phyloP scores from a whole-genome alignment of 2,888 invertebrate genomes.

The Pachliopta kotzebuea region DNA sequence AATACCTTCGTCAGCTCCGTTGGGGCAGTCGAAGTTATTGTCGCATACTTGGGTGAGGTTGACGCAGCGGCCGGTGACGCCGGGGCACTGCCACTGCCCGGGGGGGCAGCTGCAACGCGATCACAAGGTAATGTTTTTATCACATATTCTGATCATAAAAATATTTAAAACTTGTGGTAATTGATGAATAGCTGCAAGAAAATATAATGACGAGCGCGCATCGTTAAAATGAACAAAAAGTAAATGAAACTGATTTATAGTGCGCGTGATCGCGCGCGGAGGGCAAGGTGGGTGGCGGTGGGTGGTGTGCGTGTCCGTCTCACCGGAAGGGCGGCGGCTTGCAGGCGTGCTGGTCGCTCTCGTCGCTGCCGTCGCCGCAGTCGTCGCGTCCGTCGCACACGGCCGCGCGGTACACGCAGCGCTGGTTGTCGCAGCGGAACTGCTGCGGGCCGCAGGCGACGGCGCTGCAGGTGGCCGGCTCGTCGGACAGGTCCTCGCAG shows the following conservation, averaged over 20 bases:
- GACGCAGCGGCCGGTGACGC: constrained; percentile 89
- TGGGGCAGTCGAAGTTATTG: constrained; percentile 93
- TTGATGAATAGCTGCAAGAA: too few species aligned
- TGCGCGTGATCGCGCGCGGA: neutral
- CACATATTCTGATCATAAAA: too few species aligned
- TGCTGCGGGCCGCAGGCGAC: constrained; percentile 88
- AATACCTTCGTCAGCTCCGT: constrained; percentile 94
- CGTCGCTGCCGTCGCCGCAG: constrained; percentile 95
- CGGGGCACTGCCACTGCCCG: constrained; percentile 93
- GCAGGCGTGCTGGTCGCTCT: constrained; percentile 90
- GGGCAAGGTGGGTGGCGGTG: neutral
- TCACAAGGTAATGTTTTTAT: neutral
- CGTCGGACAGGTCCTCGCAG: constrained; percentile 96
- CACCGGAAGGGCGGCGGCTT: constrained; percentile 85
- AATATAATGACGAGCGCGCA: too few species aligned
- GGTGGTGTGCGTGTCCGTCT: neutral
- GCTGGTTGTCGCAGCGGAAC: constrained; percentile 91
- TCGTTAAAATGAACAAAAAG: too few species aligned
- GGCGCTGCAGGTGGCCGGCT: constrained; percentile 89
- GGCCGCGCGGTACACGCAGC: constrained; percentile 95
- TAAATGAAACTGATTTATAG: too few species aligned
- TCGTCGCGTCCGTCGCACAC: constrained; percentile 97
- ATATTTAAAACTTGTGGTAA: too few species aligned
- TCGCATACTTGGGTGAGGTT: constrained; percentile 95
- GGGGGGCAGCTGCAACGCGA: constrained; percentile 81